phyloP scores from a whole-genome alignment of 2,888 invertebrate species.

The Tiliacea citrago region DNA sequence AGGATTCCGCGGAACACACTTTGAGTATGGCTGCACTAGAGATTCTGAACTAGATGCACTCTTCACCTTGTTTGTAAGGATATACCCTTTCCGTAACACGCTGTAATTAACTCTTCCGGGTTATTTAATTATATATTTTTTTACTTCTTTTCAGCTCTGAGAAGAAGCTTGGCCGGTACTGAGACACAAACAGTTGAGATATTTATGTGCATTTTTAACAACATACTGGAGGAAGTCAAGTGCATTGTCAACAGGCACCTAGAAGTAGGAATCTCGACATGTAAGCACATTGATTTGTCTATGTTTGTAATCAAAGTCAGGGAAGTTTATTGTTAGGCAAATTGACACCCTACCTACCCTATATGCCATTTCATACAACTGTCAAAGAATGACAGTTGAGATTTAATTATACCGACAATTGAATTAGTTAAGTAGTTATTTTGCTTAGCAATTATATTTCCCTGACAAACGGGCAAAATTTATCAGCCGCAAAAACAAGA shows the following conservation, averaged over 20 bases:
- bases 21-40: too few species aligned
- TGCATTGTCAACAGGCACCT: neutral
- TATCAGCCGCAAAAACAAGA: too few species aligned
- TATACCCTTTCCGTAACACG: too few species aligned
- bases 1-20: too few species aligned
- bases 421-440: neutral
- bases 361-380: too few species aligned
- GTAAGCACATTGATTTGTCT: neutral
- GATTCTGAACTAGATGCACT: too few species aligned
- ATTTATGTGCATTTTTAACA: neutral
- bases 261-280: accelerated
- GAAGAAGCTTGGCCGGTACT: neutral
- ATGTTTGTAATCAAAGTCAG: too few species aligned
- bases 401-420: neutral
- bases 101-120: neutral
- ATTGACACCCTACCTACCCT: too few species aligned
- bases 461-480: neutral
- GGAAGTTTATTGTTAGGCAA: too few species aligned
- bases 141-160: neutral
- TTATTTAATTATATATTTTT: neutral
- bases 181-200: accelerated
- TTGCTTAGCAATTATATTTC: neutral
- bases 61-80: too few species aligned
- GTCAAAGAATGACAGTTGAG: too few species aligned
- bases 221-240: neutral